Evolutionary conservation across 2,797 vertebrate genomes (phyloP).

Genomic region (Epinephelus malabaricus): DNA sequence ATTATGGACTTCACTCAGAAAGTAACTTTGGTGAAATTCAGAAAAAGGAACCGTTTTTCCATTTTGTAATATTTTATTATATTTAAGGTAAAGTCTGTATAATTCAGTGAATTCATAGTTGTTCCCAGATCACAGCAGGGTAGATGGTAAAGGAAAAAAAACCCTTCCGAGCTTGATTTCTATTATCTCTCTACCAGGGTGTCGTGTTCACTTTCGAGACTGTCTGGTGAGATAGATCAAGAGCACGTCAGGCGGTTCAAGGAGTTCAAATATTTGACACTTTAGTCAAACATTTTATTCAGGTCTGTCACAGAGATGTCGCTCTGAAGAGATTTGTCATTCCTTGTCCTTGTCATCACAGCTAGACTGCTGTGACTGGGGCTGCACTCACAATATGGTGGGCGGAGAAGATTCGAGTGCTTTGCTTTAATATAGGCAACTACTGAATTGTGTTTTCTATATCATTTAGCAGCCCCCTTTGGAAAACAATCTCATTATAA

Average conservation of each 20-base stretch:
- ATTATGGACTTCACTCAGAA: neutral
- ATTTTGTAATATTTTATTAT: neutral
- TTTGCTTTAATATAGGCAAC: conserved; percentile 18
- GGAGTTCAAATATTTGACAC: conserved; percentile 76
- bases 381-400: conserved; percentile 25
- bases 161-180: conserved; percentile 21
- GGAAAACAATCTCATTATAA: conserved; percentile 59
- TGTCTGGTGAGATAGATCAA: conserved; percentile 64
- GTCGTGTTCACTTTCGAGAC: conserved; percentile 54
- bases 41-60: neutral
- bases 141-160: neutral
- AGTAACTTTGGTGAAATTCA: neutral
- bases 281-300: conserved; percentile 71
- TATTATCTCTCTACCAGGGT: conserved; percentile 42
- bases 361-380: conserved; percentile 40
- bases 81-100: neutral
- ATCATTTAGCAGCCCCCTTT: conserved; percentile 42
- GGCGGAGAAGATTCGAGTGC: neutral
- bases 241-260: conserved; percentile 54
- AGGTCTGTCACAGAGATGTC: conserved; percentile 57
- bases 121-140: conserved; percentile 16
- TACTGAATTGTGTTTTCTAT: conserved; percentile 24
- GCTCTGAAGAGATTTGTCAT: conserved; percentile 65
- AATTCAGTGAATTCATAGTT: neutral
- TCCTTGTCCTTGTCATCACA: conserved; percentile 65